Base-by-base conservation (phyloP, 1,140 invertebrate genomes). In the Caerostris darwini region DNA sequence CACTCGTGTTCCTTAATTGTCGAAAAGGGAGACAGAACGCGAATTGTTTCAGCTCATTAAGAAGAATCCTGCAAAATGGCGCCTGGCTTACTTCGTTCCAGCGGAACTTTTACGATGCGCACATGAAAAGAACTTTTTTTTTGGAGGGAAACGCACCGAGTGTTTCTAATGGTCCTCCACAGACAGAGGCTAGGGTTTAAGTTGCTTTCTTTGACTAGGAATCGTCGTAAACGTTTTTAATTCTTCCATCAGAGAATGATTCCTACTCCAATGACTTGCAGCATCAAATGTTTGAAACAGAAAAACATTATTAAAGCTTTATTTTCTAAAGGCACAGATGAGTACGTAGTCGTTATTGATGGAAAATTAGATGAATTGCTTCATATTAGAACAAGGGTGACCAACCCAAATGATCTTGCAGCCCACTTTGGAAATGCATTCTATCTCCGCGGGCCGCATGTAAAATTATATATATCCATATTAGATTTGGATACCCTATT, bases 11-110 rank as follows among this genome's bases (percentile, higher is more conserved):
- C 53, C 34, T 8, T 50, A 50, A 77, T 77, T 77, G 71, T 77
- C 14, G 7, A 12, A 7, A 19, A 3, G n/a, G 61, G 61, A n/a
- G 12, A 67, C 17, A 67, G 61, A 67, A 67, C 61, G 17, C 61
- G 61, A 67, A 67, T 67, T 67, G 61, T 67, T 67, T 67, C 61
- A 17, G 61, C n/a, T 12, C 61, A 67, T 67, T 67, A 67, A 67
- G n/a, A 67, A 34, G 19, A 77, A 77, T 77, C 53, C 50, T 50
- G 71, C 34, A 71, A 71, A 71, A 71, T 50, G 67, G 67, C 19
- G n/a, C 34, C 71, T 10, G 34, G 71, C 34, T 34, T 0, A 34
- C 34, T 34, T 34, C 34, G 34, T 34, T 34, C 34, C 34, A 34
- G 0, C 34, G 71, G 34, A 77, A 77, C 50, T 77, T 77, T 77